Evolutionary conservation across 1,140 invertebrate genomes (phyloP), one percentile per base, ranked within the genome.

Genomic region (Oryctes rhinoceros): DNA sequence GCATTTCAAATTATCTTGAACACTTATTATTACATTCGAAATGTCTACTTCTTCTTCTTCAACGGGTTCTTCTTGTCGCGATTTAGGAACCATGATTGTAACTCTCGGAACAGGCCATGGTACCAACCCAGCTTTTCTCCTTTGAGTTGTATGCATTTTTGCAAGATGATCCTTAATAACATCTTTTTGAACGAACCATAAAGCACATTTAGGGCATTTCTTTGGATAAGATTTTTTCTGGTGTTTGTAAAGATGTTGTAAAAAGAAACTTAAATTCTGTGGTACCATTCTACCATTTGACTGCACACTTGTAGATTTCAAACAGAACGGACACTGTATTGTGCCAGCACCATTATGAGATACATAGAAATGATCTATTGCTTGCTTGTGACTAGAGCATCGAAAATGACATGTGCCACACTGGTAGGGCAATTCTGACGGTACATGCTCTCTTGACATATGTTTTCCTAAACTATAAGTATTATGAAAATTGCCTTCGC

Each of bases 361-460:
- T 59, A 90, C 87, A 83, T 93, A 92, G 85, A 91, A 94, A 88
- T 96, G 95, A 84, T 94, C 91, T 67, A 95, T 90, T 24, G 91
- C 88, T 81, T 92, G 90, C 80, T 92, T 92, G 86, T 95, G 94
- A 79, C 93, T 92, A 9, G 95, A 96, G 15, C 92, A 91, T 53
- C 93, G 90, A 87, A 93, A 95, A 74, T 89, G 88, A 84, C 95
- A 96, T 37, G 91, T 90, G 35, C 91, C 91, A 85, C 95, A 96
- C 49, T 89, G 88, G 86, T 96, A 97, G 0, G 95, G 95, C 87
- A 96, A 90, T 86, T 96, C 95, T 4, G 92, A 89, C 30, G 92
- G 92, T 80, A 90, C 90, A 88, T 96, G 95, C 81, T 91, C 91
- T 80, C 91, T 91, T 80, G 94, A 92, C 90, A 96, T 91, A 86